Evolutionary conservation across 2,113 vertebrate genomes (phyloP), one percentile per base, ranked within the genome.

Genomic region (Enhydra lutris): DNA sequence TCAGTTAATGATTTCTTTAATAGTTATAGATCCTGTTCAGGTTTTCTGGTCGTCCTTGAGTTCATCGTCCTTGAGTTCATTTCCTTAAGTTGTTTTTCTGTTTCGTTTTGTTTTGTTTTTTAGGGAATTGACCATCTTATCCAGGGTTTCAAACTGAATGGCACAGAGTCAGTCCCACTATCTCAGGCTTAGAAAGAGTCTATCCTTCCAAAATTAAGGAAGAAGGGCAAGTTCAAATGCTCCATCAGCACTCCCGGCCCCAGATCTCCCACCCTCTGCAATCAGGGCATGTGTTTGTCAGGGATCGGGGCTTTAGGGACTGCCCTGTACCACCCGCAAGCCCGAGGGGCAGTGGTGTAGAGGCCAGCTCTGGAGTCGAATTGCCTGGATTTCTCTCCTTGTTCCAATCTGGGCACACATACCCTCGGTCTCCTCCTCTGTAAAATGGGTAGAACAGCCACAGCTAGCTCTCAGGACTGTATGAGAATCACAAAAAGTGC

Each of bases 211-310:
- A 5, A 24, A 69, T 3, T 20, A 50, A 65, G 50, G 31, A 42
- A 65, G 0, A 13, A 52, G 21, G 59, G 4, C 26, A 20, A 61
- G 50, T n/a, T 57, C 18, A 82, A 15, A 18, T 0, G 23, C 26
- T 1, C 65, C 34, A 29, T 17, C 20, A 50, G 61, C 63, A 65
- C 4, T 1, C 59, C 24, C 24, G 0, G 71, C 55, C 24, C 45
- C 1, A 1, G 0, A 21, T 2, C 3, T 39, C 50, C 2, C 3
- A 47, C 24, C 8, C 59, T 26, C 59, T 10, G 4, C 59, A 55
- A 0, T 15, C 11, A 45, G 23, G 39, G 24, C 9, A 6, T 9
- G 20, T 11, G 26, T 83, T 87, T n/a, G 24, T 63, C 39, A 57
- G 78, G 8, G 26, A 20, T 29, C 39, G n/a, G 34, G 92, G 57